A percentile compares a stretch with the other conserved stretches of the same genome.
These are phyloP conservation scores for Nymphicus hollandicus DNA, from an alignment of 2,113 vertebrate species.

Conservation along the genomic window DNA sequence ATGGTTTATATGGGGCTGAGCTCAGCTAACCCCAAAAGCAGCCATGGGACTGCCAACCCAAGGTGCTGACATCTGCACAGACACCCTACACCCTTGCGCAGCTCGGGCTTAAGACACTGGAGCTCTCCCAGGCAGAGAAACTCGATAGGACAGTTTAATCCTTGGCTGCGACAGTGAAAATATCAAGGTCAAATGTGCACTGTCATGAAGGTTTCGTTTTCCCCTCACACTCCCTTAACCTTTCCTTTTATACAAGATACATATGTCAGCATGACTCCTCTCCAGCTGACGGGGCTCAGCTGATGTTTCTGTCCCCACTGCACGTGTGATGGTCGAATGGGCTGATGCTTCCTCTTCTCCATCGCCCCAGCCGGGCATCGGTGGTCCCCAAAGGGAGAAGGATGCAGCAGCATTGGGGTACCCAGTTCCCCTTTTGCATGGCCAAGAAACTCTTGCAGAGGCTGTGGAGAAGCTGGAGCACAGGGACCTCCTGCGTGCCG, in stretches of 20 bases:
- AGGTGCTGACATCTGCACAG: background rate
- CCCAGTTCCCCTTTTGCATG: background rate
- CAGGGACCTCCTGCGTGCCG: fast-evolving
- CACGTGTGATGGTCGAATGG: background rate
- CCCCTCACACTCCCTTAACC: background rate
- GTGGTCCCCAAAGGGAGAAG: background rate
- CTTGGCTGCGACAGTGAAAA: background rate
- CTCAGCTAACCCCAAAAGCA: background rate
- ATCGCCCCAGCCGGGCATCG: fast-evolving
- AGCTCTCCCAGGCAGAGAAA: background rate
- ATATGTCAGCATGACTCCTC: background rate
- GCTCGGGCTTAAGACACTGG: background rate
- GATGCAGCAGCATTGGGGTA: background rate
- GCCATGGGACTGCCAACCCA: background rate
- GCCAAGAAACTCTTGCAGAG: background rate
- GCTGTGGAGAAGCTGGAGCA: background rate
- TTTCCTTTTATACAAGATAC: background rate
- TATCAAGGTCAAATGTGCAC: slow-evolving; percentile 24
- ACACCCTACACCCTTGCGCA: background rate
- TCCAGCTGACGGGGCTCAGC: background rate
- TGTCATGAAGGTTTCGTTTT: background rate
- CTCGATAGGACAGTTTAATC: background rate
- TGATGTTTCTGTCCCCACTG: background rate
- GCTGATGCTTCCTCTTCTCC: background rate
- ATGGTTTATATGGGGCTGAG: background rate